phyloP scores from a whole-genome alignment of 2,113 vertebrate species.

The Marcusenius ussheri region DNA sequence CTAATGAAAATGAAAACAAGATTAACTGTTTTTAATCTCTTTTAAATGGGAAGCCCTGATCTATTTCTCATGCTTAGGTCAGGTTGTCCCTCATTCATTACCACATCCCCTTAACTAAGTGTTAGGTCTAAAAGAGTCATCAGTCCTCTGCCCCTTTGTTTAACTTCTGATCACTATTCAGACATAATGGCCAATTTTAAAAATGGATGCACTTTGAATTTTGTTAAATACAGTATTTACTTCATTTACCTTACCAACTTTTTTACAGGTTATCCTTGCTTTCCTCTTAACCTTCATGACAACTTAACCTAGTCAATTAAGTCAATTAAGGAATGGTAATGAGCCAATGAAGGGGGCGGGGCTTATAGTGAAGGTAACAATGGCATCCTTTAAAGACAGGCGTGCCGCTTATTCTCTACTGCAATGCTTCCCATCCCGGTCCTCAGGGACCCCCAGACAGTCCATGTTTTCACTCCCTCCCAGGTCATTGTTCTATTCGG shows the following conservation, averaged over 20 bases:
- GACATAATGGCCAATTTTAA: neutral
- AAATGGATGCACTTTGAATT: neutral
- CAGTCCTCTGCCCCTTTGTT: neutral
- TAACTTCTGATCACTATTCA: neutral
- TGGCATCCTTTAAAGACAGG: neutral
- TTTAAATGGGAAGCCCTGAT: neutral
- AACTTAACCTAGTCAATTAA: neutral
- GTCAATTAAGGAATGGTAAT: neutral
- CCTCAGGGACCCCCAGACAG: neutral
- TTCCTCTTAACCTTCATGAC: neutral
- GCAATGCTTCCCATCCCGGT: neutral
- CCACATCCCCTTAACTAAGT: neutral
- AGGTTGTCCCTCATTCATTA: neutral
- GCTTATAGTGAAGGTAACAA: neutral
- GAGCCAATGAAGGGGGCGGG: neutral
- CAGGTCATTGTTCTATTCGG: neutral
- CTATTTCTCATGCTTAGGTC: neutral
- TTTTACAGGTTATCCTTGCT: neutral
- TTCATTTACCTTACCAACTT: neutral
- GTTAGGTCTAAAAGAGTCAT: neutral
- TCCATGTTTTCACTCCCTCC: neutral
- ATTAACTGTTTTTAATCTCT: neutral
- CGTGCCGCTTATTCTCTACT: neutral
- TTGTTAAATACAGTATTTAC: neutral
- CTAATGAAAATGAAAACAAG: conserved; percentile 25